A percentile compares a stretch with the other conserved stretches of the same genome.
phyloP scores from a whole-genome alignment of 2,888 invertebrate species.

The Andricus quercusramuli region DNA sequence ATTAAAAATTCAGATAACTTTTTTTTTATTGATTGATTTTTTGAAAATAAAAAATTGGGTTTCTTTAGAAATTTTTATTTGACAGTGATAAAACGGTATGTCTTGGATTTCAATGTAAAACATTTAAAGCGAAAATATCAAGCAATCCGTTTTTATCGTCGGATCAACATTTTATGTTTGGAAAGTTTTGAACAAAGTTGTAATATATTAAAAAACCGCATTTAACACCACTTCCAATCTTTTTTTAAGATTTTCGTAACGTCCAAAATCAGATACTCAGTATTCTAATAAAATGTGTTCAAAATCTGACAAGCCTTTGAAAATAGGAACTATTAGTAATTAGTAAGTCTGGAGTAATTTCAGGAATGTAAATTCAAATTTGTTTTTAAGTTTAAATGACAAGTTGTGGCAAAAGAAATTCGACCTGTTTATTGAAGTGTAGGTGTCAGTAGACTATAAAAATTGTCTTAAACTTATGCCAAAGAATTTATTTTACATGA shows the following conservation, averaged over 20 bases:
- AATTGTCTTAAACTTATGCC: not conserved
- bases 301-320: not conserved
- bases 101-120: not conserved
- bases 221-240: too few species aligned
- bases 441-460: not conserved
- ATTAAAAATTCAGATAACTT: not conserved
- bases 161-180: too few species aligned
- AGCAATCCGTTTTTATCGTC: too few species aligned
- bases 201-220: too few species aligned
- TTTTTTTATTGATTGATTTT: too few species aligned
- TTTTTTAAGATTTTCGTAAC: not conserved
- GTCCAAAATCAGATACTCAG: not conserved
- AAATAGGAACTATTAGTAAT: not conserved
- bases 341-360: not conserved
- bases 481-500: slow-evolving; percentile 5
- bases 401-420: slow-evolving; percentile 19
- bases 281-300: not conserved
- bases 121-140: too few species aligned
- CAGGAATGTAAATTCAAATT: not conserved
- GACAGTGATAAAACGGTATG: not conserved
- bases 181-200: too few species aligned
- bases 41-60: not conserved
- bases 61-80: not conserved
- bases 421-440: not conserved
- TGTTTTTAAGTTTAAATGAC: not conserved